phyloP scores from a whole-genome alignment of 37 sponge, comb jelly and placozoan species.

The Oscarella lobularis region DNA sequence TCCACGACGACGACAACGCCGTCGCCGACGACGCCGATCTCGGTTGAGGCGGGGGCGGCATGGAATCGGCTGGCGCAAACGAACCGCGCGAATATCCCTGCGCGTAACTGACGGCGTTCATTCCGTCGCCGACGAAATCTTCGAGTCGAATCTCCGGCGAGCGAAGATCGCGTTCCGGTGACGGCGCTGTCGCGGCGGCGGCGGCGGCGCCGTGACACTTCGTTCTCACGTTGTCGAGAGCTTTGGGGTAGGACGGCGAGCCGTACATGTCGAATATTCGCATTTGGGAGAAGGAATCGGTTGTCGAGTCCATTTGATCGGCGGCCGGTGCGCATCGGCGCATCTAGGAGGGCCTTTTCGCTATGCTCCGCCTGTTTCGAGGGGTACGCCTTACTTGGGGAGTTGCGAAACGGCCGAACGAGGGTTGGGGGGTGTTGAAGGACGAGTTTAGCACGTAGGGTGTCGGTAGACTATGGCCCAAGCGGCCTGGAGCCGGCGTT shows the following conservation, averaged over 20 bases:
- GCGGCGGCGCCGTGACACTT: background rate
- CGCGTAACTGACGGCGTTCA: background rate
- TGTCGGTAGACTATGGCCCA: background rate
- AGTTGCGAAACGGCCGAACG: background rate
- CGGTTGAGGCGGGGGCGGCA: background rate
- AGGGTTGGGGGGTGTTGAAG: background rate
- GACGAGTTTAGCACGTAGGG: background rate
- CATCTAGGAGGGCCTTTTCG: background rate
- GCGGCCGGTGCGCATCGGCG: background rate
- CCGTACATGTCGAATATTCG: background rate
- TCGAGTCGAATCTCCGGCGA: background rate
- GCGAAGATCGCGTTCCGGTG: too few species aligned
- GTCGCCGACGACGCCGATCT: background rate
- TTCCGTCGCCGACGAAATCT: background rate
- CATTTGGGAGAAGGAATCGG: background rate
- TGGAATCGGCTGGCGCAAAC: background rate
- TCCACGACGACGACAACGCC: background rate
- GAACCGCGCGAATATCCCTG: background rate
- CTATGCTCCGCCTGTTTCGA: background rate
- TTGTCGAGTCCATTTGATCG: background rate
- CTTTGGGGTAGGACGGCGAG: background rate
- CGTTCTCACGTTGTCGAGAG: background rate
- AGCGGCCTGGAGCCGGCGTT: background rate
- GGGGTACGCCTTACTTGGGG: background rate
- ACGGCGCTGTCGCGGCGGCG: background rate